Conservation (phyloP, 2,113 vertebrate genomes). For the Nipponia nippon region DNA sequence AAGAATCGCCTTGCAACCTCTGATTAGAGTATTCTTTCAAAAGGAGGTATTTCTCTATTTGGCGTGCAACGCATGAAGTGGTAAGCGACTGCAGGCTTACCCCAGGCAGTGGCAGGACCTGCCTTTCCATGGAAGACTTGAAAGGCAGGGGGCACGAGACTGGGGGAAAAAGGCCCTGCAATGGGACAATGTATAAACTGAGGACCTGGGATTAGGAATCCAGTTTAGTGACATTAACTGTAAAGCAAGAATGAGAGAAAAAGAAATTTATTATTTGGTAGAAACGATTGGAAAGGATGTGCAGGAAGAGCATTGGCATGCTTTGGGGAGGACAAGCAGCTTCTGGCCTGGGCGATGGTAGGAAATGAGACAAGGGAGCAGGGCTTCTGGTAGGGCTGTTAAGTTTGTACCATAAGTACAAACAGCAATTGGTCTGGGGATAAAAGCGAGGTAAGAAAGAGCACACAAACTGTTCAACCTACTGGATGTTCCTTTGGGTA, state of each 20-base stretch:
- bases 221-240: neutral
- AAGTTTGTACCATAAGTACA: neutral
- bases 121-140: neutral
- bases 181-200: fast-evolving
- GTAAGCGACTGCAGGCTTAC: neutral
- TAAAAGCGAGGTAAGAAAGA: neutral
- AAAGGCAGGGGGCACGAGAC: neutral
- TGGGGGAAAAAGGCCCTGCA: fast-evolving
- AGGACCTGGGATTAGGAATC: neutral
- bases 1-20: neutral
- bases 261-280: neutral
- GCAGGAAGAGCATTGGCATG: neutral
- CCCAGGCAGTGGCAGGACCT: neutral
- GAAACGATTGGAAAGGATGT: neutral
- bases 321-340: neutral
- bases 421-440: neutral
- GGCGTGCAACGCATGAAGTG: neutral
- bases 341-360: neutral
- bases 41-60: neutral
- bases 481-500: neutral
- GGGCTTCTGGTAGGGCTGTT: neutral
- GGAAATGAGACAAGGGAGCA: neutral
- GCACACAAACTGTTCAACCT: neutral
- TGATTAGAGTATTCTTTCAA: neutral
- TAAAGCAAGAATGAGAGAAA: neutral